phyloP scores from a whole-genome alignment of 1,140 invertebrate genomes.

The Riptortus pedestris region DNA sequence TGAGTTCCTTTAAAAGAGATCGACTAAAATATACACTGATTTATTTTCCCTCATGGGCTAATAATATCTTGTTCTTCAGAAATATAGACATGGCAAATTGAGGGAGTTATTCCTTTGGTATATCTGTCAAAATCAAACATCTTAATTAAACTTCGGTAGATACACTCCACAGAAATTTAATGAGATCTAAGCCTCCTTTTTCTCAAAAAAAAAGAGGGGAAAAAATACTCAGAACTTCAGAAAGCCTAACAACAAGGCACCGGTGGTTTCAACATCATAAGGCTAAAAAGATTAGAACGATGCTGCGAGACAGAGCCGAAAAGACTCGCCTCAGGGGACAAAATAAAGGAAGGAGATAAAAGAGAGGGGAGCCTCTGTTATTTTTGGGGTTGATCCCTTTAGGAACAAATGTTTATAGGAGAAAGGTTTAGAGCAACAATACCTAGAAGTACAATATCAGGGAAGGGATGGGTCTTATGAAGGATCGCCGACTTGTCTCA shows the following conservation, averaged over 20 bases:
- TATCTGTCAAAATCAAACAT: too few relatives aligned
- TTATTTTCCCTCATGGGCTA: too few relatives aligned
- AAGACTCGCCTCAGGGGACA: not conserved
- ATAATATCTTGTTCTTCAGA: too few relatives aligned
- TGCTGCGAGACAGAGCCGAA: not conserved
- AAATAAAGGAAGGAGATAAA: conserved; percentile 1
- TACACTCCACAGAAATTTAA: not conserved
- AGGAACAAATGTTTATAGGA: not conserved
- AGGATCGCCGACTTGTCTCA: too few relatives aligned
- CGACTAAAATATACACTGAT: too few relatives aligned
- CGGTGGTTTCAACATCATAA: not conserved
- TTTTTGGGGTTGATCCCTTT: conserved; percentile 6
- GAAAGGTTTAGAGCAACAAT: not conserved
- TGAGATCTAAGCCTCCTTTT: not conserved
- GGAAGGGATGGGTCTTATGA: too few relatives aligned
- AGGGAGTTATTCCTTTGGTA: too few relatives aligned
- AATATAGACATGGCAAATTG: too few relatives aligned
- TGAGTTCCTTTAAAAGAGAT: too few relatives aligned
- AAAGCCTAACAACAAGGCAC: too few relatives aligned
- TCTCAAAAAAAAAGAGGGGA: not conserved
- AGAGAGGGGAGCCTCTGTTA: not conserved
- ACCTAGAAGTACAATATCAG: not conserved
- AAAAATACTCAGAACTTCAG: too few relatives aligned
- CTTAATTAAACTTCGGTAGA: too few relatives aligned
- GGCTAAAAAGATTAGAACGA: not conserved